Evolutionary conservation across 2,113 vertebrate genomes (phyloP).

Genomic region (Barnardius zonarius): DNA sequence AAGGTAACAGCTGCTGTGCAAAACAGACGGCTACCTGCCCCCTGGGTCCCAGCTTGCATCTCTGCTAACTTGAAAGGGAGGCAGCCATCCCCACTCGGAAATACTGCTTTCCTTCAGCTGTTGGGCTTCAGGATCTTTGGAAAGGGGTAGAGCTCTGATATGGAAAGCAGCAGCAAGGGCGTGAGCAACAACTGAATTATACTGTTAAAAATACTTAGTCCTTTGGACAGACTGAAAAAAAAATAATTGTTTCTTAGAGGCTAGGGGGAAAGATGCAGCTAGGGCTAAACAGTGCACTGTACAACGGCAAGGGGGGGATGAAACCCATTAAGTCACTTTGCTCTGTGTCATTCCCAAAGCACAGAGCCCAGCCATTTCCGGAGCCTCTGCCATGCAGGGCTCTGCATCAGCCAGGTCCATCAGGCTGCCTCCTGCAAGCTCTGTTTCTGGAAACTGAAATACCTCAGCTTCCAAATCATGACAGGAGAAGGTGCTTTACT

Average conservation of each 20-base stretch:
- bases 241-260: neutral
- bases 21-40: neutral
- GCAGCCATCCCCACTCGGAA: neutral
- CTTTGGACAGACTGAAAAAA: neutral
- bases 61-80: neutral
- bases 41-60: neutral
- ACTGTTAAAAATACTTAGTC: neutral
- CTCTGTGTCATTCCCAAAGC: neutral
- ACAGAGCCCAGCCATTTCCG: neutral
- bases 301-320: neutral
- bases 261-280: neutral
- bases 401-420: neutral
- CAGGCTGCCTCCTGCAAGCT: neutral
- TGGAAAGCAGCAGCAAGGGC: neutral
- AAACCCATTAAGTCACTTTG: neutral
- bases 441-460: conserved; percentile 58
- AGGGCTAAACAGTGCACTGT: neutral
- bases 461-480: conserved; percentile 43
- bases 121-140: neutral
- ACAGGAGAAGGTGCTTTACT: conserved; percentile 58
- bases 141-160: neutral
- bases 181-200: neutral
- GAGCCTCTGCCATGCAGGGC: neutral
- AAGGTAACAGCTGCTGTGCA: neutral
- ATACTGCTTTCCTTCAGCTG: neutral